Evolutionary conservation across 2,888 invertebrate species (phyloP), one percentile per base, ranked within the genome.

Genomic region (Amiota mariae): DNA sequence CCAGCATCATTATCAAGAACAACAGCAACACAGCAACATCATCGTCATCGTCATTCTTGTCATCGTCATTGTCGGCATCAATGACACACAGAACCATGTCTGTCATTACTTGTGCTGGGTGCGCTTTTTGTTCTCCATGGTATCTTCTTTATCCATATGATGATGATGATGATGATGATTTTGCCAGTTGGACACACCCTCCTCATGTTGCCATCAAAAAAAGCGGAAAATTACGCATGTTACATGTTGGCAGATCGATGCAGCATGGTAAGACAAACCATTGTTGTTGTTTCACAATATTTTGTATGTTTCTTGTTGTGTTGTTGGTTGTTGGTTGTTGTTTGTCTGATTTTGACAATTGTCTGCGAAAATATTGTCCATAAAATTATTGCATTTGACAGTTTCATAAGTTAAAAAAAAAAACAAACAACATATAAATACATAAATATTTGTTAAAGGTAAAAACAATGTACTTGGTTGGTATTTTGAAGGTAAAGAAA

Each of bases 341-440:
- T 36, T 64, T 64, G 46, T 48, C 64, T 64, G 64, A 47, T 64
- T 64, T 64, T 64, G 64, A 64, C 64, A 64, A n/a, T 47, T 64
- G 59, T 59, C 59, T 59, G 59, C 18, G 59, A 59, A 59, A 18
- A 20, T 59, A 3, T 54, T 59, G 64, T 64, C 64, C 64, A 10
- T 64, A 36, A 64, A 64, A 64, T 64, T 64, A 64, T 48, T 64
- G 48, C 18, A 48, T 64, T 64, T 64, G 64, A 46, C 64, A 64
- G 64, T 64, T 48, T 9, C 48, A 15, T 36, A 46, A 64, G 64
- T 48, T 47, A 9, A 15, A 47, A 47, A 36, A 15, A 48, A 15
- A 0, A 6, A 59, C n/a, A n/a, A n/a, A n/a, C n/a, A n/a, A n/a
- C n/a, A n/a, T n/a, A n/a, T 3, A 57, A 15, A 57, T 6, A 15